Evolutionary conservation across 2,797 vertebrate species (phyloP), one percentile per base, ranked within the genome.

Genomic region (Anguilla megastoma): DNA sequence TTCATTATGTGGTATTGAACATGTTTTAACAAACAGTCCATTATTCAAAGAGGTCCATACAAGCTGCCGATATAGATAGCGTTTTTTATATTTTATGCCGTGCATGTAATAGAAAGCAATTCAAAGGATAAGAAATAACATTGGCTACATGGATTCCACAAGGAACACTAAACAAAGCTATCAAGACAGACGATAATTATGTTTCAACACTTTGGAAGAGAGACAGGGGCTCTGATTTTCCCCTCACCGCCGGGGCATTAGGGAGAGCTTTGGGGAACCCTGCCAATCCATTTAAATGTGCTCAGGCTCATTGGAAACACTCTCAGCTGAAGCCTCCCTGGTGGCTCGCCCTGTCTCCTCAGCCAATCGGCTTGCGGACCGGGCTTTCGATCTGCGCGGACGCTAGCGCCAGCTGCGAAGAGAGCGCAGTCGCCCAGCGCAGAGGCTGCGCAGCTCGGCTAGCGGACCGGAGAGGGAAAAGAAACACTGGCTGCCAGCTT

Each of bases 21-120:
- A 88, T 24, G 52, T 76, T 88, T 85, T 88, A 85, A 88, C 83
- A 85, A 30, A 85, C 83, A 41, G 33, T 54, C 87, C 79, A 82
- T 82, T 82, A 56, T 79, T 54, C 36, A 60, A 45, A 86, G n/a
- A 48, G 54, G 69, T 36, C 74, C 41, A 63, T 36, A 60, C 50
- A 6, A 48, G 63, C 63, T 54, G 83, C 71, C 83, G 48, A 85
- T 56, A 88, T 58, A 85, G 87, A 52, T 85, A 83, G 48, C 36
- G 41, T 50, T 58, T 85, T 84, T 74, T 48, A 85, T 85, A 88
- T 88, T 85, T 71, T 71, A 60, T 54, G 48, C 87, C 41, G 24
- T n/a, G 30, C 24, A 8, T 85, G 71, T 60, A 80, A 60, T 45
- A 54, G 18, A 63, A 56, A 54, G 74, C 87, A 79, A 60, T 79